Conservation (phyloP, 2,888 invertebrate species). For the Harmothoe impar region DNA sequence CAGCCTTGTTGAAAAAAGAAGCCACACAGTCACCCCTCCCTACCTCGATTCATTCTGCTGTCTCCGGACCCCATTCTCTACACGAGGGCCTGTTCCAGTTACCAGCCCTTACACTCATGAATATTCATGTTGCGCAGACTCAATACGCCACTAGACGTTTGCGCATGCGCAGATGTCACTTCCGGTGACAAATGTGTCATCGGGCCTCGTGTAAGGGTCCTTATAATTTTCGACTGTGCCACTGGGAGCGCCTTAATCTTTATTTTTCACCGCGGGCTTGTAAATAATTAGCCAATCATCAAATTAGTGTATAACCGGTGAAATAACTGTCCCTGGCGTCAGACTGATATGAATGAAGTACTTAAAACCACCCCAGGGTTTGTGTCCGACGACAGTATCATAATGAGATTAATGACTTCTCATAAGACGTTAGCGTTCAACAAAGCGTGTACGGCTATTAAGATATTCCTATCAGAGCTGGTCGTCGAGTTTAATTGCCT, state of each 20-base stretch:
- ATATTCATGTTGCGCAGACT: background rate
- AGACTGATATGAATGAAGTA: background rate
- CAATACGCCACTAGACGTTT: background rate
- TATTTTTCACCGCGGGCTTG: constrained; percentile 34
- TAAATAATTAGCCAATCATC: constrained; percentile 54
- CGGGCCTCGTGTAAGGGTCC: background rate
- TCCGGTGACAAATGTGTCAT: constrained; percentile 30
- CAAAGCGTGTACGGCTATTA: background rate
- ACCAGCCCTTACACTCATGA: background rate
- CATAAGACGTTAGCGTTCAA: background rate
- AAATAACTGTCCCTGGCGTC: background rate
- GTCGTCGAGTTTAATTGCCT: background rate
- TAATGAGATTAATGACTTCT: constrained; percentile 30
- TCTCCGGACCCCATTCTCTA: background rate
- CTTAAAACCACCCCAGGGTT: constrained; percentile 1
- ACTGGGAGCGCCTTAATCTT: constrained; percentile 2
- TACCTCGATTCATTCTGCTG: background rate
- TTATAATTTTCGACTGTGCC: background rate
- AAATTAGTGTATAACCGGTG: constrained; percentile 39
- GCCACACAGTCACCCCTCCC: background rate
- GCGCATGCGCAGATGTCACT: constrained; percentile 33
- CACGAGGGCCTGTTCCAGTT: background rate
- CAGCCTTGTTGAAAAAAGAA: background rate
- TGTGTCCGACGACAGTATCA: background rate
- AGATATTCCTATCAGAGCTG: background rate